Percentiles rank a stretch among this genome's conserved stretches.
phyloP scores from a whole-genome alignment of 2,888 invertebrate species.

The Polymixis flavicincta region DNA sequence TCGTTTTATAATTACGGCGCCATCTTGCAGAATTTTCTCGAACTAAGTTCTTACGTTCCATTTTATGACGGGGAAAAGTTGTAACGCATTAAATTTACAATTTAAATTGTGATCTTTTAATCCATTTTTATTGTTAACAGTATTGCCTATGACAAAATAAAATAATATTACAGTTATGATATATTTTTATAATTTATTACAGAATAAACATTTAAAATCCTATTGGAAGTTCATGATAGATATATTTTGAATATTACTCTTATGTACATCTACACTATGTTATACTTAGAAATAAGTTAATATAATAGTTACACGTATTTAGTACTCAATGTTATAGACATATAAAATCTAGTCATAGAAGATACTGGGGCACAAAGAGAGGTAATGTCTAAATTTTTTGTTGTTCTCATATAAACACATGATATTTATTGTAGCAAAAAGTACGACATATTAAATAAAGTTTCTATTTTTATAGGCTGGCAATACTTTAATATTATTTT shows the following conservation, averaged over 20 bases:
- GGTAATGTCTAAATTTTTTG: conserved; percentile 37
- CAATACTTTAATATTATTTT: conserved; percentile 13
- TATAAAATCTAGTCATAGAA: conserved; percentile 71
- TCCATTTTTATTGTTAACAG: conserved; percentile 38
- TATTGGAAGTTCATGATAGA: conserved; percentile 65
- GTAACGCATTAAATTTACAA: background rate
- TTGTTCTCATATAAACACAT: conserved; percentile 30
- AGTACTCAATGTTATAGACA: conserved; percentile 62
- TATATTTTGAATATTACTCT: conserved; percentile 53
- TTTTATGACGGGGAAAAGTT: background rate
- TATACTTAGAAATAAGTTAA: conserved; percentile 52
- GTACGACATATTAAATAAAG: background rate
- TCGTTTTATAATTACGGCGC: background rate
- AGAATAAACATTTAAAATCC: conserved; percentile 61
- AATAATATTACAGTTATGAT: conserved; percentile 53
- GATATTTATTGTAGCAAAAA: background rate
- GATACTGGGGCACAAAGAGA: conserved; percentile 69
- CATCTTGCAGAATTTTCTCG: conserved; percentile 23
- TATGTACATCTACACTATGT: conserved; percentile 55
- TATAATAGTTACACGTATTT: conserved; percentile 29
- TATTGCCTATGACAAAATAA: conserved; percentile 42
- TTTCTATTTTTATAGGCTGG: background rate
- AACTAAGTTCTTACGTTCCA: background rate
- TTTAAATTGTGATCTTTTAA: background rate
- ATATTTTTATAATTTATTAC: conserved; percentile 55